phyloP scores from a whole-genome alignment of 2,888 invertebrate species.

The Diachrysia chrysitis region DNA sequence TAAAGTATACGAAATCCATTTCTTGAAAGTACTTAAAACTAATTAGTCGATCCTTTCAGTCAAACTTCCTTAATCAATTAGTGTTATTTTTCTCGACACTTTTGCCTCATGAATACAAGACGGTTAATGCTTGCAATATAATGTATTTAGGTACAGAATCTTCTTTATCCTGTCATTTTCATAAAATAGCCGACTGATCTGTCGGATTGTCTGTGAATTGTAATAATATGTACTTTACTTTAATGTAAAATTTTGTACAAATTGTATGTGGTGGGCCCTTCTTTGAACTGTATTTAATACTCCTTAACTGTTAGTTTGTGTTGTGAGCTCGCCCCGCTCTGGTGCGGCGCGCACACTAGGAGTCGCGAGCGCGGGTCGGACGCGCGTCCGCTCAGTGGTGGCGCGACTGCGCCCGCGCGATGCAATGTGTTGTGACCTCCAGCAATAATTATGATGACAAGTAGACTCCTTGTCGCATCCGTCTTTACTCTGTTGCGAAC shows the following conservation, averaged over 20 bases:
- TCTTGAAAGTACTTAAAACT: slow-evolving; percentile 78
- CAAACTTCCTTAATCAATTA: slow-evolving; percentile 60
- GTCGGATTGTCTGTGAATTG: slow-evolving; percentile 35
- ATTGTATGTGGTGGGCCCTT: slow-evolving; percentile 67
- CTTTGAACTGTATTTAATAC: slow-evolving; percentile 66
- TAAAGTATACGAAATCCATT: slow-evolving; percentile 55
- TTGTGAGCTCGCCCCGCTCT: slow-evolving; percentile 56
- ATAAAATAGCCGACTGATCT: slow-evolving; percentile 57
- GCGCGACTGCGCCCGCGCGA: slow-evolving; percentile 42
- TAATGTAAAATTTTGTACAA: slow-evolving; percentile 70
- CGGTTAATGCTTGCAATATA: slow-evolving; percentile 78
- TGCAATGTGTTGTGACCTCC: slow-evolving; percentile 76
- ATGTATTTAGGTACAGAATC: slow-evolving; percentile 73
- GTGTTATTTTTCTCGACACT: slow-evolving; percentile 49
- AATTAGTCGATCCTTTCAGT: slow-evolving; percentile 65
- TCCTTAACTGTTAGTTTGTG: slow-evolving; percentile 64
- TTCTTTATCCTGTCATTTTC: slow-evolving; percentile 82
- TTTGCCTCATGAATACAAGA: slow-evolving; percentile 63
- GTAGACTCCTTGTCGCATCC: slow-evolving; percentile 72
- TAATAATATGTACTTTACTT: slow-evolving; percentile 54
- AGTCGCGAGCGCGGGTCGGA: slow-evolving; percentile 27
- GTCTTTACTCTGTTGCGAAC: slow-evolving; percentile 72
- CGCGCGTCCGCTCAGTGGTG: background rate
- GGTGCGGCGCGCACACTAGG: slow-evolving; percentile 23
- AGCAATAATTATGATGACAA: slow-evolving; percentile 80